A percentile compares a stretch with the other conserved stretches of the same genome.
phyloP scores from a whole-genome alignment of 1,140 invertebrate genomes.

The Drosophila gunungcola region DNA sequence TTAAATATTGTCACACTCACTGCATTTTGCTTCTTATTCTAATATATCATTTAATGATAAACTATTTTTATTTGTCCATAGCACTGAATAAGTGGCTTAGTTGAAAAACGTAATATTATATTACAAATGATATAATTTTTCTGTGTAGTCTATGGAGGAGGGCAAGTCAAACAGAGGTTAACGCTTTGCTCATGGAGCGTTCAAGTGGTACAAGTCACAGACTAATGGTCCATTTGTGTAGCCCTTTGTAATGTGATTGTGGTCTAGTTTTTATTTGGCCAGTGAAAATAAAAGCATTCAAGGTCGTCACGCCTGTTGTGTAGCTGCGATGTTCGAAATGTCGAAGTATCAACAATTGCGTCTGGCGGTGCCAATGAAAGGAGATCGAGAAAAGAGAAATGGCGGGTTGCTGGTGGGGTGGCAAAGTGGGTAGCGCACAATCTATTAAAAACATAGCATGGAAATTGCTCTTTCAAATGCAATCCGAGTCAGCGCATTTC shows the following conservation, averaged over 20 bases:
- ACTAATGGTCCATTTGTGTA: conserved; percentile 14
- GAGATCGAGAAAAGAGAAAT: conserved; percentile 15
- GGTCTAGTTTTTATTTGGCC: conserved; percentile 38
- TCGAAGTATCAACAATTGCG: conserved; percentile 16
- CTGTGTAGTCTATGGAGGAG: neutral
- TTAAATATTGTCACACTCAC: too few species aligned
- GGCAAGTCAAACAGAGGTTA: conserved; percentile 3
- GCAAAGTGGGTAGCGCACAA: neutral
- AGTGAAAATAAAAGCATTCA: conserved; percentile 32
- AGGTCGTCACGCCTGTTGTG: conserved; percentile 17
- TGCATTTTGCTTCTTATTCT: too few species aligned
- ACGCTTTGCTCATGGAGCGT: conserved; percentile 8
- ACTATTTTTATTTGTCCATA: too few species aligned
- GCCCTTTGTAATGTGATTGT: conserved; percentile 38
- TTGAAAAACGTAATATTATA: neutral
- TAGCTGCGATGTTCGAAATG: conserved; percentile 4
- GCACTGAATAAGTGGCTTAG: neutral
- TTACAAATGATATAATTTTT: neutral
- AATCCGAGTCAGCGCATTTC: conserved; percentile 30
- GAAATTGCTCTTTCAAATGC: conserved; percentile 43
- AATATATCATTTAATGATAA: too few species aligned
- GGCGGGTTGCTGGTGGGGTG: neutral
- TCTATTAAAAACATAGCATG: conserved; percentile 53
- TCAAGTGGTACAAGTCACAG: conserved; percentile 23
- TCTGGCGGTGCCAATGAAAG: conserved; percentile 15